Percentiles rank a stretch among this genome's conserved stretches.
Evolutionary conservation across 2,888 invertebrate genomes (phyloP).

Genomic region (Eristalinus sepulchralis): DNA sequence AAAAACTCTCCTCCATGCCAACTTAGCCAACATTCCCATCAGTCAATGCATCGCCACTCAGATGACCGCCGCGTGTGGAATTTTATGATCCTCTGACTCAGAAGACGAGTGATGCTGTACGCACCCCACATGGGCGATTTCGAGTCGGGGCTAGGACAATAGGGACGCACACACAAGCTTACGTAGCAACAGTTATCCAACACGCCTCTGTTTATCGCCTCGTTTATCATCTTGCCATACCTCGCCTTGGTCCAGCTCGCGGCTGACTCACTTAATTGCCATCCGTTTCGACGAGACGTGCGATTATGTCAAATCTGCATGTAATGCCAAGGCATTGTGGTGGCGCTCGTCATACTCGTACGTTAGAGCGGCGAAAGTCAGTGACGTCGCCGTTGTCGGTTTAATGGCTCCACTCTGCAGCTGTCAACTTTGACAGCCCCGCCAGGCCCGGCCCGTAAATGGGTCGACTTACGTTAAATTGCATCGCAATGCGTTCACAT

Average conservation of each 20-base stretch:
- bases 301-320: slow-evolving; percentile 56
- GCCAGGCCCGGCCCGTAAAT: slow-evolving; percentile 9
- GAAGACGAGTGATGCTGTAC: background rate
- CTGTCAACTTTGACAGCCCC: slow-evolving; percentile 14
- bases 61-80: background rate
- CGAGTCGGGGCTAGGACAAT: background rate
- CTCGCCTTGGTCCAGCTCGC: background rate
- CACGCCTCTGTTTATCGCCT: slow-evolving; percentile 7
- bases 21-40: background rate
- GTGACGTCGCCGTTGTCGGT: background rate
- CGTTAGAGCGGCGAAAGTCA: slow-evolving; percentile 37
- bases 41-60: background rate
- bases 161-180: background rate
- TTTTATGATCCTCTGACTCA: background rate
- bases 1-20: background rate
- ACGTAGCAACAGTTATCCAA: slow-evolving; percentile 30
- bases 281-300: slow-evolving; percentile 19
- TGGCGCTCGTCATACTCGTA: slow-evolving; percentile 18
- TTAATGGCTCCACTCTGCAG: background rate
- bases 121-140: background rate
- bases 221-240: background rate
- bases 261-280: slow-evolving; percentile 46
- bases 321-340: slow-evolving; percentile 23
- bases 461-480: slow-evolving; percentile 36
- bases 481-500: background rate